Percentiles rank a stretch among this genome's conserved stretches.
Evolutionary conservation across 2,113 vertebrate genomes (phyloP).

Genomic region (Plotosus lineatus): DNA sequence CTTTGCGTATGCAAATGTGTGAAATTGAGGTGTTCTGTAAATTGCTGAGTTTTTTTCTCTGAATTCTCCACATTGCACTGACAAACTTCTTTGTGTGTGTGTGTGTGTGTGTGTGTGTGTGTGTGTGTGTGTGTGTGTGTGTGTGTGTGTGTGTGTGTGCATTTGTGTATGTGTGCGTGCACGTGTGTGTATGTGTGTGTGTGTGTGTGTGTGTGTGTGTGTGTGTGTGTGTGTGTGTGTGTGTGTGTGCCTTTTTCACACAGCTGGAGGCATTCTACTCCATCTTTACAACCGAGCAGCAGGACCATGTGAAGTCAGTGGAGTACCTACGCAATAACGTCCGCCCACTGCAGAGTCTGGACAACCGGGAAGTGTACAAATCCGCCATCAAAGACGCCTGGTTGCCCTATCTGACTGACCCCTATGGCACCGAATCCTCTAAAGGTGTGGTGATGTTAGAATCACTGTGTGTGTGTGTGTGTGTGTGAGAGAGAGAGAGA

Average conservation of each 20-base stretch:
- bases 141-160: neutral
- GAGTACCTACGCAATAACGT: slow-evolving; percentile 97
- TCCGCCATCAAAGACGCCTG: slow-evolving; percentile 91
- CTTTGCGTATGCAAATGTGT: neutral
- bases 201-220: neutral
- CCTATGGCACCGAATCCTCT: slow-evolving; percentile 86
- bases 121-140: neutral
- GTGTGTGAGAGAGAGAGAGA: neutral
- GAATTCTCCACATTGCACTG: neutral
- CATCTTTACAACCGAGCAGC: slow-evolving; percentile 98
- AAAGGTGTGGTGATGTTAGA: slow-evolving; percentile 84
- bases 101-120: neutral
- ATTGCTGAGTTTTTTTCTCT: neutral
- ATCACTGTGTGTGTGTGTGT: neutral
- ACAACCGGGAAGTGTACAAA: slow-evolving; percentile 86
- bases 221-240: neutral
- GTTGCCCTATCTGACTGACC: slow-evolving; percentile 83
- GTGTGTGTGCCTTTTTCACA: neutral
- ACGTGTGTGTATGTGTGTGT: neutral
- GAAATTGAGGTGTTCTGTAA: neutral
- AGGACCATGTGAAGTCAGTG: slow-evolving; percentile 96
- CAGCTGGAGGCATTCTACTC: slow-evolving; percentile 97
- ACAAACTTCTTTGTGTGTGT: neutral
- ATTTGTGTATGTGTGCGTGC: neutral
- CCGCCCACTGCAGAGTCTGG: slow-evolving; percentile 84